Base-by-base conservation (phyloP, 2,797 vertebrate species). In the Serranus cabrilla region DNA sequence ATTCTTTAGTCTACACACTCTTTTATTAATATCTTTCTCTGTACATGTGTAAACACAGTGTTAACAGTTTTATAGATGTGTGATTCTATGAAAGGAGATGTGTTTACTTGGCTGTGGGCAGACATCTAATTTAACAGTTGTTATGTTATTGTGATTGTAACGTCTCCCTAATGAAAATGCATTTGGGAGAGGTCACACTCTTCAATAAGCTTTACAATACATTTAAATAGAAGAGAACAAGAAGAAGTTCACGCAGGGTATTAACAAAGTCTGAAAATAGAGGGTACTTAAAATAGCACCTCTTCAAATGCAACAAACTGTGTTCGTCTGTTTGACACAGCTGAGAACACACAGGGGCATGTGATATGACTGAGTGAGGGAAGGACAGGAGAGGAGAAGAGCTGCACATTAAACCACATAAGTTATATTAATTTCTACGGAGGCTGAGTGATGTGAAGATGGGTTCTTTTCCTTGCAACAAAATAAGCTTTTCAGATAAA, bases 261-360 rank as follows among this genome's bases (percentile, higher is more conserved):
- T 71, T 62, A 66, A 73, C 77, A 83, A 54, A 76, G 67, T 72
- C 82, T 78, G 49, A 79, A 88, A 91, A 89, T 85, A 89, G 78
- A 81, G 61, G 6, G 7, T 1, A 18, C 76, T 73, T 78, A 71
- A 85, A 88, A 91, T 85, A 91, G 87, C 64, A 65, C 39, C 21
- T 42, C 31, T 59, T 80, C 14, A 72, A 77, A 79, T 64, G 67
- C 37, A 56, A 64, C 64, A 75, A 70, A 65, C 63, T 68, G 27
- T 46, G 17, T 50, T 68, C 7, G 46, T 25, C 50, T 78, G 40
- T 64, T 67, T 50, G 56, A 74, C 56, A 58, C 39, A 59, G 39
- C 66, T 81, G 50, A 74, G 67, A 70, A 46, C 37, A 64, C 27
- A 56, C 50, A 1, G 27, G 20, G 11, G 0, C 2, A 12, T 50